Conservation (phyloP, 2,797 vertebrate species). For the Uromys caudimaculatus region DNA sequence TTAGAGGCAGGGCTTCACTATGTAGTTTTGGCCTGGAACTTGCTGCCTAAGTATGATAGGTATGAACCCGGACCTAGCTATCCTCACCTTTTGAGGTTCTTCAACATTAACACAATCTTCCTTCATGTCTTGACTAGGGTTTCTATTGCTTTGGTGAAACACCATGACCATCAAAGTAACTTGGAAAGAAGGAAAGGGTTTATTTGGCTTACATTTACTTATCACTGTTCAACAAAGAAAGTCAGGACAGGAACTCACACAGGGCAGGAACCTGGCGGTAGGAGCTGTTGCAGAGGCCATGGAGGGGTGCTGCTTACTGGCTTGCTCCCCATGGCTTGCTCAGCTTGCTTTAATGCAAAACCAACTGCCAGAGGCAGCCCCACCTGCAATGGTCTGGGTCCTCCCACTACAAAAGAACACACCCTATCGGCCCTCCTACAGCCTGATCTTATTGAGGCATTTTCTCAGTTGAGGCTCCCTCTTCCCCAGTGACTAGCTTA, state of each 20-base stretch:
- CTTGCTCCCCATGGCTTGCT: neutral
- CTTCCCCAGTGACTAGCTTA: neutral
- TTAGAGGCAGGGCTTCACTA: neutral
- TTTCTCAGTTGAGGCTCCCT: neutral
- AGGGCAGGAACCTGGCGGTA: neutral
- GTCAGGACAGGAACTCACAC: neutral
- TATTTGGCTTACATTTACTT: neutral
- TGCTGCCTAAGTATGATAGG: neutral
- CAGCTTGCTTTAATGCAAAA: neutral
- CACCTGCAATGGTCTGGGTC: neutral
- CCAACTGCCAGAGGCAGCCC: neutral
- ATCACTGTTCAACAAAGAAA: neutral
- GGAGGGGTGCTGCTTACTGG: neutral
- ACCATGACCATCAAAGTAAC: neutral
- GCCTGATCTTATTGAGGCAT: neutral
- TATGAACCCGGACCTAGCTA: neutral
- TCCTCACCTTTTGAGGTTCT: neutral
- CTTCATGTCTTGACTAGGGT: neutral
- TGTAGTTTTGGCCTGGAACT: neutral
- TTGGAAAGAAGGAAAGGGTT: neutral
- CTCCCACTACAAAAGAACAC: neutral
- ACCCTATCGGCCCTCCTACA: neutral
- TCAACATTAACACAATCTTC: neutral
- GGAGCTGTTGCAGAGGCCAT: neutral
- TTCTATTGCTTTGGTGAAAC: neutral